phyloP scores from a whole-genome alignment of 2,888 invertebrate genomes.

The Hirtodrosophila histrioides region DNA sequence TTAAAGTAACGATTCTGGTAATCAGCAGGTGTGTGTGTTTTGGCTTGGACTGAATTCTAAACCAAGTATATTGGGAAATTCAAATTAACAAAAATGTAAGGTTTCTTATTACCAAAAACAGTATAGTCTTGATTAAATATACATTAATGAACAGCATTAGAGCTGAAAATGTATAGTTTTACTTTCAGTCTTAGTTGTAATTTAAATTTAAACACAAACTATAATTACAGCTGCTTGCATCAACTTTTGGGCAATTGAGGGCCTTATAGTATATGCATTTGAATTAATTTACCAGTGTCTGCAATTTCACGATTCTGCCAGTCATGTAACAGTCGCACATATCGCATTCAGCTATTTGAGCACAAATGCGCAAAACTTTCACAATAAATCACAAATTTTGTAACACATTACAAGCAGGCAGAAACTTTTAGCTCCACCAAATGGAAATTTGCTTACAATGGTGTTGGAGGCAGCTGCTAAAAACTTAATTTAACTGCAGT shows the following conservation, averaged over 20 bases:
- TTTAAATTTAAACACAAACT: background rate
- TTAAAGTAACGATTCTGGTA: background rate
- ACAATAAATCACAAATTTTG: constrained; percentile 71
- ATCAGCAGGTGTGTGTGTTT: too few relatives aligned
- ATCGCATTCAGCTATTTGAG: constrained; percentile 56
- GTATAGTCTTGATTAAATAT: too few relatives aligned
- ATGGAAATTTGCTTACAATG: constrained; percentile 67
- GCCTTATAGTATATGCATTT: background rate
- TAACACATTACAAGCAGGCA: constrained; percentile 44
- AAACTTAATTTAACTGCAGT: constrained; percentile 13
- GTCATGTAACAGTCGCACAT: constrained; percentile 40
- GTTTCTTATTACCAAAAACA: too few relatives aligned
- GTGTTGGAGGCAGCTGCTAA: constrained; percentile 31
- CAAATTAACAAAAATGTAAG: too few relatives aligned
- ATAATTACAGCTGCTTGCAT: background rate
- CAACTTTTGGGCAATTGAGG: background rate
- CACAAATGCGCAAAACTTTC: constrained; percentile 60
- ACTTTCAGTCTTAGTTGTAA: background rate
- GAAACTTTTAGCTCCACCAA: constrained; percentile 50
- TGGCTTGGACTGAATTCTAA: too few relatives aligned
- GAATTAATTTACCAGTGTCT: constrained; percentile 13
- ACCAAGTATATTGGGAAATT: too few relatives aligned
- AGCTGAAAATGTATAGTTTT: too few relatives aligned
- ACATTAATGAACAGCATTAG: too few relatives aligned
- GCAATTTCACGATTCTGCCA: constrained; percentile 20